A percentile compares a stretch with the other conserved stretches of the same genome.
Conservation (phyloP, 2,888 invertebrate genomes). For the Anaspis maculata region DNA sequence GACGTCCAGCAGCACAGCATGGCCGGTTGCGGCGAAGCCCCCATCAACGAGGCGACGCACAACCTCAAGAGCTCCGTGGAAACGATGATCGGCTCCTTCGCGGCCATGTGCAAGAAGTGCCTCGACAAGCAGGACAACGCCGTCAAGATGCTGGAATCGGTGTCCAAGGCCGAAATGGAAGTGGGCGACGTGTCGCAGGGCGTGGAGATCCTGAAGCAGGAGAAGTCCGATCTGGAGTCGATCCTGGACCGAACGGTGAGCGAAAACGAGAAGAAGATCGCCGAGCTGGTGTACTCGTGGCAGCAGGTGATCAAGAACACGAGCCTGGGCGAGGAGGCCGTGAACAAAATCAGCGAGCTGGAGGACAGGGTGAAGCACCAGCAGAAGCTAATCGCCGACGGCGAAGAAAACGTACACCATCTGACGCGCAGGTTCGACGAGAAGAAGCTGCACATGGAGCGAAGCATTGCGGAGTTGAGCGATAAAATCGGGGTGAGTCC, state of each 20-base stretch:
- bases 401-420: conserved; percentile 5
- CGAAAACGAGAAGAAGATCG: conserved; percentile 28
- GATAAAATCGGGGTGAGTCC: conserved; percentile 26
- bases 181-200: conserved; percentile 22
- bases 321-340: conserved; percentile 4
- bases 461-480: conserved; percentile 24
- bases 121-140: conserved; percentile 27
- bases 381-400: conserved; percentile 5
- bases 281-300: conserved; percentile 26
- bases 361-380: conserved; percentile 8
- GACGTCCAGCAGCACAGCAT: conserved; percentile 1
- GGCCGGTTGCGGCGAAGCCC: conserved; percentile 11
- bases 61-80: conserved; percentile 32
- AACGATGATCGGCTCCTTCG: conserved; percentile 30
- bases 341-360: conserved; percentile 4
- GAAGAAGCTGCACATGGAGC: conserved; percentile 22
- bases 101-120: conserved; percentile 32
- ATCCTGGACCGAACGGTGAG: conserved; percentile 26
- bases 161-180: conserved; percentile 26
- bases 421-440: conserved; percentile 30
- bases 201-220: conserved; percentile 21
- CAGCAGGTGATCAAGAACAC: conserved; percentile 13
- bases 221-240: conserved; percentile 22
- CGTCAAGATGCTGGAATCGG: conserved; percentile 29
- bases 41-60: conserved; percentile 20